These are phyloP conservation scores for Dinothrombium tinctorium DNA, from an alignment of 1,140 invertebrate species.

Conservation along the genomic window DNA sequence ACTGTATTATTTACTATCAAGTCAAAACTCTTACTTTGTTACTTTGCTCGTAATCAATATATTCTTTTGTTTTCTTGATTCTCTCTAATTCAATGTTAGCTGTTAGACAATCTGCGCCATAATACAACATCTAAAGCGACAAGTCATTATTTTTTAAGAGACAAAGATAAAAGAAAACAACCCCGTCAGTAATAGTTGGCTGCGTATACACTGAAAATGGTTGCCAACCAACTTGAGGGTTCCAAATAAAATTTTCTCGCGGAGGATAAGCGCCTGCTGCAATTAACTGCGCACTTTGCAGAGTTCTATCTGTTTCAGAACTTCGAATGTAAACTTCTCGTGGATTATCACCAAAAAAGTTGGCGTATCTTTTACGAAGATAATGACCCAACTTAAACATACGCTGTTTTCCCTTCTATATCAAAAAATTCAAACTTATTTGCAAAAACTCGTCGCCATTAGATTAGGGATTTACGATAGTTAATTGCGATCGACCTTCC, in stretches of 20 bases:
- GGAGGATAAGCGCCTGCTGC: conserved; percentile 8
- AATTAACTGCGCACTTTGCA: conserved; percentile 6
- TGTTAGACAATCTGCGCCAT: too few species aligned
- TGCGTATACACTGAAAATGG: conserved; percentile 10
- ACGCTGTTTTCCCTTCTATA: conserved; percentile 8
- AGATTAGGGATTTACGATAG: not conserved
- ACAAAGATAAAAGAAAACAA: too few species aligned
- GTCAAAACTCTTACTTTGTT: too few species aligned
- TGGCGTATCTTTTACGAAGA: conserved; percentile 2
- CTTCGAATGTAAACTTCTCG: conserved; percentile 6
- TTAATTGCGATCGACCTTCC: conserved; percentile 6
- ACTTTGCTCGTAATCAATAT: too few species aligned
- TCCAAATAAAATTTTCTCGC: conserved; percentile 6
- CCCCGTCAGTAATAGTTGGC: conserved; percentile 5
- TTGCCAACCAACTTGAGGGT: conserved; percentile 7
- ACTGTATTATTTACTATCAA: too few species aligned
- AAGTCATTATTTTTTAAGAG: too few species aligned
- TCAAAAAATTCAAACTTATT: not conserved
- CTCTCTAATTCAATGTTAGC: too few species aligned
- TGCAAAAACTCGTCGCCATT: not conserved
- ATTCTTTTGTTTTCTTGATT: too few species aligned
- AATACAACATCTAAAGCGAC: too few species aligned
- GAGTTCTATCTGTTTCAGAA: conserved; percentile 9
- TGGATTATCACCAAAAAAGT: conserved; percentile 2
- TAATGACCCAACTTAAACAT: conserved; percentile 12